Conservation (phyloP, 2,888 invertebrate species). For the Leptinotarsa rubiginosa region DNA sequence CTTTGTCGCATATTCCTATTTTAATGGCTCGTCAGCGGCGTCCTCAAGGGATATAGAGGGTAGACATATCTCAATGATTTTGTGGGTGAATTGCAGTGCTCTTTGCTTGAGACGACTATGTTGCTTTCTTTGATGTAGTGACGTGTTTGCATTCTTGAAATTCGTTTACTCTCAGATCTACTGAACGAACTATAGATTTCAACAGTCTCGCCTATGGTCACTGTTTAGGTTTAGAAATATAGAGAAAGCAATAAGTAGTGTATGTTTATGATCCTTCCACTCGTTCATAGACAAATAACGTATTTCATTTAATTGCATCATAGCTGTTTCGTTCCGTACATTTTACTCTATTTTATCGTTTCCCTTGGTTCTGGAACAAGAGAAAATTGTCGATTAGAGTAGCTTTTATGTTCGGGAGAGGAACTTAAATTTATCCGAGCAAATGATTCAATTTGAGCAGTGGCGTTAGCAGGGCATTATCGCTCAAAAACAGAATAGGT, state of each 20-base stretch:
- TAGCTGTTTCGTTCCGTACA: not conserved
- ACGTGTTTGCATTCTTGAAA: too few relatives aligned
- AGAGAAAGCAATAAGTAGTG: not conserved
- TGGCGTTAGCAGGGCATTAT: slow-evolving; percentile 13
- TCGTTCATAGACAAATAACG: not conserved
- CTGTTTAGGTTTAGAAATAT: too few relatives aligned
- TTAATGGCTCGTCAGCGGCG: too few relatives aligned
- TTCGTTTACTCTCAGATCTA: too few relatives aligned
- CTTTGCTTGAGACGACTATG: too few relatives aligned
- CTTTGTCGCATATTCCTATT: too few relatives aligned
- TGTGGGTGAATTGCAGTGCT: too few relatives aligned
- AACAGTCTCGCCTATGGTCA: too few relatives aligned
- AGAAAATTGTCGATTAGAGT: not conserved
- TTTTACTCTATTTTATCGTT: not conserved
- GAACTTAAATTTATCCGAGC: slow-evolving; percentile 7
- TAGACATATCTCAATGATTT: too few relatives aligned
- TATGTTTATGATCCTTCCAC: not conserved
- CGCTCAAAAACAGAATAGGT: slow-evolving; percentile 1
- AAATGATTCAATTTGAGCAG: slow-evolving; percentile 20
- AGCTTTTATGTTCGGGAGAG: slow-evolving; percentile 6
- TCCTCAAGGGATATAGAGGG: too few relatives aligned
- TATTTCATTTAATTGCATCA: not conserved
- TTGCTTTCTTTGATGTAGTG: too few relatives aligned
- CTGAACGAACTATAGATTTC: too few relatives aligned
- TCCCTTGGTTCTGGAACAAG: slow-evolving; percentile 5